phyloP scores from a whole-genome alignment of 2,888 invertebrate species.

The Ochropleura plecta region DNA sequence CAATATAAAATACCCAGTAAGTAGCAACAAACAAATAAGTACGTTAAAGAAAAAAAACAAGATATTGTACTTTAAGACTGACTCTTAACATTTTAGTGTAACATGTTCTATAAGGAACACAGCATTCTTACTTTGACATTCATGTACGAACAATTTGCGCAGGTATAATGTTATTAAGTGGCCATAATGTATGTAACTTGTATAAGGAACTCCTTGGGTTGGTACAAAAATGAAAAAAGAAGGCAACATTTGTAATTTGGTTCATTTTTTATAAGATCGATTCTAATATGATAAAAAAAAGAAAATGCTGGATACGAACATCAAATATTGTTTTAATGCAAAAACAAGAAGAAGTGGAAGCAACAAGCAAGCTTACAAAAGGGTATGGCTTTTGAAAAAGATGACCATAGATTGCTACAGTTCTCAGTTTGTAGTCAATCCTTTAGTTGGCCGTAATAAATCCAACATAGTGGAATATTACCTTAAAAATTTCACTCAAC shows the following conservation, averaged over 20 bases:
- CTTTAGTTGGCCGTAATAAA: neutral
- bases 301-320: neutral
- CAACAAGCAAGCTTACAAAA: too few species aligned
- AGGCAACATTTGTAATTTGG: neutral
- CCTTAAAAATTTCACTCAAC: neutral
- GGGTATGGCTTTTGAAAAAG: too few species aligned
- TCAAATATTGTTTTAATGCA: neutral
- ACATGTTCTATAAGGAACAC: conserved; percentile 47
- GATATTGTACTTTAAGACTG: neutral
- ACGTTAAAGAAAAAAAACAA: conserved; percentile 31
- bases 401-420: neutral
- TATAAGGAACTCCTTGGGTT: conserved; percentile 8
- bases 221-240: neutral
- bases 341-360: too few species aligned
- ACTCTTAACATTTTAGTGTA: conserved; percentile 28
- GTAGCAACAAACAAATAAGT: conserved; percentile 26
- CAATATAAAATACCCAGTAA: conserved; percentile 44
- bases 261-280: neutral
- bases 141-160: conserved; percentile 13
- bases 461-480: neutral
- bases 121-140: conserved; percentile 15
- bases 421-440: neutral
- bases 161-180: neutral
- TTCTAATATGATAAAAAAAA: neutral
- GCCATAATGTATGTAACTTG: conserved; percentile 23